Evolutionary conservation across 2,888 invertebrate species (phyloP).

Genomic region (Drosophila fulvimacula): DNA sequence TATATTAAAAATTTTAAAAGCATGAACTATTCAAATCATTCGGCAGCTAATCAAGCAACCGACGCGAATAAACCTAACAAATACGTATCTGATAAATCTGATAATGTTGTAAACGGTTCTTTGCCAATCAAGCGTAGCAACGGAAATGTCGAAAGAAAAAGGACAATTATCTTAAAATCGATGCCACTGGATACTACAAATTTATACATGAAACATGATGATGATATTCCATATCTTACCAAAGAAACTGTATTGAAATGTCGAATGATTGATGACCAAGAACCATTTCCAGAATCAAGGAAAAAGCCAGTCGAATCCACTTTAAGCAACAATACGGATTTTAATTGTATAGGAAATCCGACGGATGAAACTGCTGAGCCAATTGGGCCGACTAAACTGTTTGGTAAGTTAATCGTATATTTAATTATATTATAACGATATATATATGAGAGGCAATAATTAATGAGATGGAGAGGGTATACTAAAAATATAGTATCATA

Average conservation of each 20-base stretch:
- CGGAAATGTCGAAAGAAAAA: slow-evolving; percentile 57
- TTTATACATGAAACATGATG: slow-evolving; percentile 68
- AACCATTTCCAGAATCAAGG: slow-evolving; percentile 28
- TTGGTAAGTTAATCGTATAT: slow-evolving; percentile 46
- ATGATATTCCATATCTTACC: slow-evolving; percentile 84
- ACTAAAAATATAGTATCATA: no score
- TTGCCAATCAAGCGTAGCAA: slow-evolving; percentile 12
- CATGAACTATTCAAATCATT: slow-evolving; percentile 59
- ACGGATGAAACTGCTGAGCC: slow-evolving; percentile 31
- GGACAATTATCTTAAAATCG: slow-evolving; percentile 79
- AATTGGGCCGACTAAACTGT: slow-evolving; percentile 45
- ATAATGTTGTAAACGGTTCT: slow-evolving; percentile 11
- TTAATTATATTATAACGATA: no score
- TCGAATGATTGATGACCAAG: slow-evolving; percentile 63
- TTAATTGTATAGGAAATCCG: slow-evolving; percentile 28
- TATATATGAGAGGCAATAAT: no score
- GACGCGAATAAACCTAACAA: slow-evolving; percentile 37
- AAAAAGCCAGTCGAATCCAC: slow-evolving; percentile 25
- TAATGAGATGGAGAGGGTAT: no score
- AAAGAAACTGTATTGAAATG: slow-evolving; percentile 86
- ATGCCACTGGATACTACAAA: slow-evolving; percentile 81
- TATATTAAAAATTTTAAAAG: slow-evolving; percentile 47
- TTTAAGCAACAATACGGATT: slow-evolving; percentile 25
- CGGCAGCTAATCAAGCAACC: slow-evolving; percentile 15
- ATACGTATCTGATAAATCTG: slow-evolving; percentile 22